Evolutionary conservation across 2,797 vertebrate genomes (phyloP).

Genomic region (Poecilia wingei): DNA sequence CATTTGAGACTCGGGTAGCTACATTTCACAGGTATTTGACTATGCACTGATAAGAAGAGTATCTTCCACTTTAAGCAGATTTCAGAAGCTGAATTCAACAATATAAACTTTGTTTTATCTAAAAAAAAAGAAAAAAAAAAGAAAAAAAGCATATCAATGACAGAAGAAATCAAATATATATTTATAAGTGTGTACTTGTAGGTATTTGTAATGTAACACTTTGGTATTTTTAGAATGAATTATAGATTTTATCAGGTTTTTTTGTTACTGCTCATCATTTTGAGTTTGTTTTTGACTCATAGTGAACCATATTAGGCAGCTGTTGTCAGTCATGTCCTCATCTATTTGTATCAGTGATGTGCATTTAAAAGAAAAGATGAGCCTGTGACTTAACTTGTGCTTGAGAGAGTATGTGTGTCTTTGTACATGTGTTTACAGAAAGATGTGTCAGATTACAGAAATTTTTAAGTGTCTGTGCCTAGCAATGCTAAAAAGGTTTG

Average conservation of each 20-base stretch:
- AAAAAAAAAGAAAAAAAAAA: conserved; percentile 16
- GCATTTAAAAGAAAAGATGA: conserved; percentile 32
- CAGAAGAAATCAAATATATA: conserved; percentile 58
- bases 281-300: conserved; percentile 48
- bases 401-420: conserved; percentile 23
- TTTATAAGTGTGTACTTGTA: conserved; percentile 72
- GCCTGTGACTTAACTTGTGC: conserved; percentile 41
- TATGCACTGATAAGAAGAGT: conserved; percentile 72
- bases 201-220: conserved; percentile 57
- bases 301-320: conserved; percentile 70
- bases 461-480: conserved; percentile 67
- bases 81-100: conserved; percentile 63
- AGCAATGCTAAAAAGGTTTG: conserved; percentile 50
- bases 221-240: conserved; percentile 52
- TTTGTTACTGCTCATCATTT: conserved; percentile 53
- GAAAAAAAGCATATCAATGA: conserved; percentile 62
- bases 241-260: conserved; percentile 54
- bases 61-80: conserved; percentile 45
- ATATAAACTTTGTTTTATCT: conserved; percentile 65
- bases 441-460: conserved; percentile 45
- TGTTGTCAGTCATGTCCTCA: conserved; percentile 57
- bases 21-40: conserved; percentile 68
- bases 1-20: conserved; percentile 68
- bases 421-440: conserved; percentile 28
- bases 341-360: conserved; percentile 41